A percentile compares a stretch with the other conserved stretches of the same genome.
phyloP scores from a whole-genome alignment of 2,888 invertebrate genomes.

The Oscheius sp. region DNA sequence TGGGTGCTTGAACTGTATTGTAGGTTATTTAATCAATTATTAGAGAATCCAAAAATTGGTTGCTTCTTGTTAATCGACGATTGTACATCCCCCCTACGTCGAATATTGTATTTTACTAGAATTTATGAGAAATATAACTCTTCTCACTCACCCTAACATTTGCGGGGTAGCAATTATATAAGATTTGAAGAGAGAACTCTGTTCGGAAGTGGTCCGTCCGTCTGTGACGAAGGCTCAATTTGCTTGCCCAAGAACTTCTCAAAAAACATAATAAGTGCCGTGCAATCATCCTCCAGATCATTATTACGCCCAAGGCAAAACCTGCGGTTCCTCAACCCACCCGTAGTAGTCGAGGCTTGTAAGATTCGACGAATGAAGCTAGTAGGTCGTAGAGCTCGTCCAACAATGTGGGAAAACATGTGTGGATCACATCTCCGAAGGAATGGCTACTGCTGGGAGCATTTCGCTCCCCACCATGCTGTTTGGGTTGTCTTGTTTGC shows the following conservation, averaged over 20 bases:
- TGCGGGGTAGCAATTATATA: no score
- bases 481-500: constrained; percentile 27
- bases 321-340: no score
- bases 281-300: constrained; percentile 24
- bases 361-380: no score
- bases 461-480: background rate
- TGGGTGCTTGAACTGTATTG: no score
- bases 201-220: constrained; percentile 4
- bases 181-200: constrained; percentile 2
- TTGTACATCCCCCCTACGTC: no score
- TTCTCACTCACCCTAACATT: no score
- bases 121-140: no score
- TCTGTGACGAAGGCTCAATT: constrained; percentile 7
- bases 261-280: constrained; percentile 15
- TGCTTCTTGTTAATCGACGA: no score
- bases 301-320: constrained; percentile 18
- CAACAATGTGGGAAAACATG: background rate
- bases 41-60: no score
- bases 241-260: constrained; percentile 10
- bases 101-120: no score
- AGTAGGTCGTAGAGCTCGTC: background rate
- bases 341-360: no score
- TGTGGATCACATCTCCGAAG: background rate
- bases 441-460: background rate
- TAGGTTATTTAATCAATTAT: no score